These are phyloP conservation scores for Acarapis woodi DNA, from an alignment of 1,140 invertebrate genomes.

Conservation along the genomic window DNA sequence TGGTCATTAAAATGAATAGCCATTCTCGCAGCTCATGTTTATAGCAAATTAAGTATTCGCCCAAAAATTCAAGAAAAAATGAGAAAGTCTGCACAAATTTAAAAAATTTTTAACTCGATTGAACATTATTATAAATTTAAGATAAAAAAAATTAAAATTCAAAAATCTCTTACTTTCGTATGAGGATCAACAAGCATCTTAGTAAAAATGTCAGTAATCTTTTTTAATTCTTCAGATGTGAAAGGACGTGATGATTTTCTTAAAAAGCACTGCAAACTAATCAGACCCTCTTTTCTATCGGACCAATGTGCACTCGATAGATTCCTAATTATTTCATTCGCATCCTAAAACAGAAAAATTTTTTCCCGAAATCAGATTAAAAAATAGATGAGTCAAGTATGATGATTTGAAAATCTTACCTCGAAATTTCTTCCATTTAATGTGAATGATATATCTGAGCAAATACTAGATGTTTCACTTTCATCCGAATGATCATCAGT, in stretches of 20 bases:
- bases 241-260: slow-evolving; percentile 32
- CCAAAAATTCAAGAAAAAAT: slow-evolving; percentile 63
- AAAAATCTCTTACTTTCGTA: slow-evolving; percentile 32
- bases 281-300: slow-evolving; percentile 66
- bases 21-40: slow-evolving; percentile 57
- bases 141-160: neutral
- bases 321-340: slow-evolving; percentile 55
- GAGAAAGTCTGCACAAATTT: slow-evolving; percentile 35
- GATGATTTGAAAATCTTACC: neutral
- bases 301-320: slow-evolving; percentile 65
- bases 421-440: slow-evolving; percentile 36
- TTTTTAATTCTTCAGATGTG: slow-evolving; percentile 34
- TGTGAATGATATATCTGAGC: slow-evolving; percentile 57
- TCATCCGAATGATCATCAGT: slow-evolving; percentile 54
- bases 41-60: slow-evolving; percentile 58
- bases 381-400: slow-evolving; percentile 1
- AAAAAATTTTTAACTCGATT: neutral
- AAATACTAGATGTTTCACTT: slow-evolving; percentile 77
- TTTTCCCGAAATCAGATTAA: slow-evolving; percentile 4
- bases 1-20: slow-evolving; percentile 52
- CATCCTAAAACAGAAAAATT: slow-evolving; percentile 22
- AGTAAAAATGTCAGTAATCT: slow-evolving; percentile 63
- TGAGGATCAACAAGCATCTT: slow-evolving; percentile 95
- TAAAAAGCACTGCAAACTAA: slow-evolving; percentile 43
- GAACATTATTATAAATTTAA: neutral